Evolutionary conservation across 2,888 invertebrate genomes (phyloP), one percentile per base, ranked within the genome.

Genomic region (Endomychus coccineus): DNA sequence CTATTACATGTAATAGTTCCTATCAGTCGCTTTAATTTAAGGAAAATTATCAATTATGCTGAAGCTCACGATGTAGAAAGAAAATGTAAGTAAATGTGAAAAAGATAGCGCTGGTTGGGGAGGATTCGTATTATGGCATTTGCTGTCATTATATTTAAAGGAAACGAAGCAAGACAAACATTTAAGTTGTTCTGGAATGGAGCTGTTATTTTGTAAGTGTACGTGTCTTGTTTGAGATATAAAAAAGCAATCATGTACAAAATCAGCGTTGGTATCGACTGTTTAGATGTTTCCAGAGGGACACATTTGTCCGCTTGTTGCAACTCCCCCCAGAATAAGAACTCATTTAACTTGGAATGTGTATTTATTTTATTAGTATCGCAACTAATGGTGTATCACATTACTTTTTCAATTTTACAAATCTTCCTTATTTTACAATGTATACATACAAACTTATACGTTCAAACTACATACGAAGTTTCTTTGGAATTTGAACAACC

Each of bases 211-310:
- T 61, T 61, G 58, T 58, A 58, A 59, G 54, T 60, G 64, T 65
- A 65, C 66, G 64, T 66, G 66, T 62, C 62, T 58, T 63, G 64
- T 58, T 61, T 61, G 55, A 55, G 61, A 66, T 66, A 66, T 64
- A 66, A 66, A 66, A 65, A 66, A 61, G 66, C 66, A 65, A 66
- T 66, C 66, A 64, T 64, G 64, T 66, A 64, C 64, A 64, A 64
- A 65, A 66, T 66, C 66, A 64, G 63, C 56, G 61, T 58, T 55
- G 52, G 58, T 63, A 64, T 64, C 63, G 65, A 65, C 62, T 63
- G 61, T 65, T 64, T 58, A 59, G 60, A 66, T 65, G 64, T 66
- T 62, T 59, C 66, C 66, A 52, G 56, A 56, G 66, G 66, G 66
- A 66, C 61, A 57, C 66, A 66, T 66, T 66, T 64, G 63, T 64